Percentiles rank a stretch among this genome's conserved stretches.
phyloP scores from a whole-genome alignment of 2,113 vertebrate species.

The Bettongia penicillata region DNA sequence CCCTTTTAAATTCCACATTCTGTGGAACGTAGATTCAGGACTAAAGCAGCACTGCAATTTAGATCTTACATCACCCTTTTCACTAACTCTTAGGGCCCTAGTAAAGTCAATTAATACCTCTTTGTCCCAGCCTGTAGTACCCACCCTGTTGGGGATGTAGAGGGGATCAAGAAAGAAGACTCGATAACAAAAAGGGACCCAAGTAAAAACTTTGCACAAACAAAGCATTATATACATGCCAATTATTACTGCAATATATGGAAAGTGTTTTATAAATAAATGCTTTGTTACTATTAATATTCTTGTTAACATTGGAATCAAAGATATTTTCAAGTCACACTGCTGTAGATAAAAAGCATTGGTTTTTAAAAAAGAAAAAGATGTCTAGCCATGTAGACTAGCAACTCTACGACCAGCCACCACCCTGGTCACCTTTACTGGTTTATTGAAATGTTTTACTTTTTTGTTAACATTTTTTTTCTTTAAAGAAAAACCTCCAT shows the following conservation, averaged over 20 bases:
- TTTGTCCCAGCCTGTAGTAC: not conserved
- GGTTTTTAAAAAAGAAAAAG: not conserved
- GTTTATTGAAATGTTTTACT: not conserved
- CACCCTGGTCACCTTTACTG: not conserved
- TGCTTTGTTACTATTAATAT: not conserved
- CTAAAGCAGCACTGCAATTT: not conserved
- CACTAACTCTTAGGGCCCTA: not conserved
- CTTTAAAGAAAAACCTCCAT: not conserved
- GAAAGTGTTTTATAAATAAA: not conserved
- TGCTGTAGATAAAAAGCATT: not conserved
- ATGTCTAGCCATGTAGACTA: not conserved
- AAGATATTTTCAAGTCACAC: not conserved
- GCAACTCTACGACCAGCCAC: too few species aligned
- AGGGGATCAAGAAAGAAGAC: not conserved
- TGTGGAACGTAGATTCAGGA: too few species aligned
- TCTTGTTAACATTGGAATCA: not conserved
- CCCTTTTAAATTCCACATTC: not conserved
- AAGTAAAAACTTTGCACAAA: too few species aligned
- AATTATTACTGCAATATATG: not conserved
- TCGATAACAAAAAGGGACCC: not conserved
- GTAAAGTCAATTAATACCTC: not conserved
- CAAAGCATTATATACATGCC: not conserved
- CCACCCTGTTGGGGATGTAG: too few species aligned
- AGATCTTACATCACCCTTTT: not conserved
- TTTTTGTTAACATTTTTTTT: not conserved